phyloP scores from a whole-genome alignment of 1,140 invertebrate genomes.

The Aphidius gifuensis region DNA sequence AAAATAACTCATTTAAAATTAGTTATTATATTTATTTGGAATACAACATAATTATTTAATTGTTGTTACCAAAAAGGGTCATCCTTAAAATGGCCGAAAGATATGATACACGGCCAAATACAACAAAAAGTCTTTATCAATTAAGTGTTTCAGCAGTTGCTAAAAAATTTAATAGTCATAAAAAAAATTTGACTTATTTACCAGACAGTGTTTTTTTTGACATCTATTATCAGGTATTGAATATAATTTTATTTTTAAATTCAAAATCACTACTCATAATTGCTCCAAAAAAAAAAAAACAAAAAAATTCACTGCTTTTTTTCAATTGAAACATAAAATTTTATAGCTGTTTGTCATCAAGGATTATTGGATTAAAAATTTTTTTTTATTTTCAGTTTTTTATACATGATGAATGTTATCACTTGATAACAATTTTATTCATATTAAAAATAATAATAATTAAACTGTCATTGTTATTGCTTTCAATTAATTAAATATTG shows the following conservation, averaged over 20 bases:
- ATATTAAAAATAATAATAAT: background rate
- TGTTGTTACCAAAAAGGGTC: no score
- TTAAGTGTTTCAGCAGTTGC: conserved; percentile 56
- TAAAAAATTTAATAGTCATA: conserved; percentile 37
- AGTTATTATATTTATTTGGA: no score
- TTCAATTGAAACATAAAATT: no score
- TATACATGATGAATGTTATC: background rate
- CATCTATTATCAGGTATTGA: conserved; percentile 64
- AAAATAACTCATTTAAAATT: no score
- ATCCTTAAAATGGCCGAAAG: conserved; percentile 58
- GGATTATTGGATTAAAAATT: no score
- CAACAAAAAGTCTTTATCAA: conserved; percentile 55
- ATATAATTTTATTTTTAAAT: background rate
- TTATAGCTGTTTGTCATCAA: no score
- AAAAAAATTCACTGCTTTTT: background rate
- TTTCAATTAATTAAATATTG: background rate
- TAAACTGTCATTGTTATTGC: background rate
- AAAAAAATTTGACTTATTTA: conserved; percentile 44
- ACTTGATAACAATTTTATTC: background rate
- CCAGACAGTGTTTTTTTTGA: conserved; percentile 65
- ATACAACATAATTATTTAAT: no score
- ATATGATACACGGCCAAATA: conserved; percentile 34
- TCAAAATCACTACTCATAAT: background rate
- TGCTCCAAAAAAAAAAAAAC: background rate
- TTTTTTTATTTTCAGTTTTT: no score